These are phyloP conservation scores for Polydesmus complanatus DNA, from an alignment of 2,888 invertebrate genomes.

Conservation along the genomic window DNA sequence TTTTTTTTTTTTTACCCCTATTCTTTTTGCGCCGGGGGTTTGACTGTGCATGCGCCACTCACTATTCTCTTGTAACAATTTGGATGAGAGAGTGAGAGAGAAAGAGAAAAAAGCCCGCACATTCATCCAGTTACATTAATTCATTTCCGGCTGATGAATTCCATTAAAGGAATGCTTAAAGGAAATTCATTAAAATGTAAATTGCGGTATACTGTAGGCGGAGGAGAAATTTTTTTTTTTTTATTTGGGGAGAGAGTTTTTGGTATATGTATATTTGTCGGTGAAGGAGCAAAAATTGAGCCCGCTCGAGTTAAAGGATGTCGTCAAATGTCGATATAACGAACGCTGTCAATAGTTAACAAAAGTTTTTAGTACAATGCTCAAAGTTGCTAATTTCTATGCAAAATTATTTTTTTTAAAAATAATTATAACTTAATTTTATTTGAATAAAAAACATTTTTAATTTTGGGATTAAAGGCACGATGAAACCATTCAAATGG, in stretches of 20 bases:
- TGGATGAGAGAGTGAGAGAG: background rate
- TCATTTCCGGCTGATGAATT: constrained; percentile 16
- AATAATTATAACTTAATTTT: too few relatives aligned
- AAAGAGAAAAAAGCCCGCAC: background rate
- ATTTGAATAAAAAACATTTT: too few relatives aligned
- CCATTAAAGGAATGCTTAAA: constrained; percentile 14
- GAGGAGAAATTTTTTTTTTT: background rate
- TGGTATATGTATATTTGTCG: background rate
- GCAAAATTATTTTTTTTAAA: too few relatives aligned
- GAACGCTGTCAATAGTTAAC: too few relatives aligned
- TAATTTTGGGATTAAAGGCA: too few relatives aligned
- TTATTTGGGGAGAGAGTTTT: too few relatives aligned
- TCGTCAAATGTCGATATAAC: too few relatives aligned
- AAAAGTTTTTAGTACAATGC: too few relatives aligned
- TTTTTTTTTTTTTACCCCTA: background rate
- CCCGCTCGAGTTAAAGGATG: too few relatives aligned
- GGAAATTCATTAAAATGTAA: constrained; percentile 16
- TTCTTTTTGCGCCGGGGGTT: background rate
- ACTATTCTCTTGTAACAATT: too few relatives aligned
- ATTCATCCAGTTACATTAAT: constrained; percentile 1
- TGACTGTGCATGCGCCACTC: background rate
- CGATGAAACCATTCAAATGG: too few relatives aligned
- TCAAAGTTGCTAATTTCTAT: too few relatives aligned
- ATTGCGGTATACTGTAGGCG: constrained; percentile 9
- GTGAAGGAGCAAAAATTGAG: constrained; percentile 4